Evolutionary conservation across 2,113 vertebrate genomes (phyloP).

Genomic region (Tetrao urogallus): DNA sequence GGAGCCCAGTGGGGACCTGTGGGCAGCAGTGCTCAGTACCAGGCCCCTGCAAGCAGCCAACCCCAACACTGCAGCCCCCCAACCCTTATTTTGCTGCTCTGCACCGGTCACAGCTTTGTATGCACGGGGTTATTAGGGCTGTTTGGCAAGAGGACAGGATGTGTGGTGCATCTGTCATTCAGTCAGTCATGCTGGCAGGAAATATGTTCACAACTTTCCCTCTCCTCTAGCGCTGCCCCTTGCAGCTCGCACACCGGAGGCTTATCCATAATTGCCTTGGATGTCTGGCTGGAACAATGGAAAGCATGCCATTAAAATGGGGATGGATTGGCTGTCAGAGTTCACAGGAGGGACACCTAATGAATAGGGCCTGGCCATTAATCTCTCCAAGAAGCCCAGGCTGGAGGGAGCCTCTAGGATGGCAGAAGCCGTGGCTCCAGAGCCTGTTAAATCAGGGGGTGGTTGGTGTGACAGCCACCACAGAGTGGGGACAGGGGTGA

Average conservation of each 20-base stretch:
- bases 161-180: neutral
- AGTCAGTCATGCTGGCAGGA: neutral
- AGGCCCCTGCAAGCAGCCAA: too few species aligned
- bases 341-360: too few species aligned
- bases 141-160: neutral
- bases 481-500: neutral
- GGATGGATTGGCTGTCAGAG: neutral
- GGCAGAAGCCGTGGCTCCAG: neutral
- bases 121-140: neutral
- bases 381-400: accelerated
- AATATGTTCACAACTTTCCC: neutral
- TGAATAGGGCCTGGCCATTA: neutral
- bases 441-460: too few species aligned
- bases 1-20: too few species aligned
- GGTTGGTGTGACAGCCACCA: neutral
- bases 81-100: neutral
- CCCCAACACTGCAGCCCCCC: neutral
- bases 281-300: neutral
- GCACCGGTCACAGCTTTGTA: neutral
- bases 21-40: neutral
- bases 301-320: neutral
- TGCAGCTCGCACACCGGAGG: neutral
- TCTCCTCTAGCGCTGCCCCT: neutral
- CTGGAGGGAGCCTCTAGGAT: neutral
- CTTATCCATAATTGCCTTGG: neutral